Conservation (phyloP, 92 coral and sea anemone species). For the Porites evermanni region DNA sequence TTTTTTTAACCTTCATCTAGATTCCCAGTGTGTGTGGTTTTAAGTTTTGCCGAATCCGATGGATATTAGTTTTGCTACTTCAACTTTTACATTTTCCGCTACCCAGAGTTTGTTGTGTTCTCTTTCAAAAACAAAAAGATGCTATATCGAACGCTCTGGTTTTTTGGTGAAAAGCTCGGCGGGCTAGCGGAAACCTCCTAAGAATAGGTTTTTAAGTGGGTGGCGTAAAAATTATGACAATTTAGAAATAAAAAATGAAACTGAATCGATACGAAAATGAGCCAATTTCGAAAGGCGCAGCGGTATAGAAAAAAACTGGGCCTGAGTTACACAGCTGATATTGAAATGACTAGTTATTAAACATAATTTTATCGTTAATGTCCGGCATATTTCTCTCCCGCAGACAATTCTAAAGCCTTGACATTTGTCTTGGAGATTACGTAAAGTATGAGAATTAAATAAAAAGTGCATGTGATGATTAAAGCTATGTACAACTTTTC, state of each 20-base stretch:
- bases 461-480: too few relatives aligned
- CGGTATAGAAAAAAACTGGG: too few relatives aligned
- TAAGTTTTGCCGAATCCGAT: constrained; percentile 1
- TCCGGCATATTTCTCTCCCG: too few relatives aligned
- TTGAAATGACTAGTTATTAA: neutral
- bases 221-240: neutral
- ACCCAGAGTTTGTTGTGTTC: neutral
- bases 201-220: neutral
- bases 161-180: neutral
- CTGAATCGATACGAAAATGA: too few relatives aligned
- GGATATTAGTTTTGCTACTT: neutral
- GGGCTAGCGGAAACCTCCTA: neutral
- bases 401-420: too few relatives aligned
- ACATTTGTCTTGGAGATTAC: too few relatives aligned
- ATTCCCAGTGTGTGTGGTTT: neutral
- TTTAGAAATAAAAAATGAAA: too few relatives aligned
- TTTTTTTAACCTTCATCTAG: neutral
- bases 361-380: neutral
- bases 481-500: too few relatives aligned
- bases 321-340: too few relatives aligned
- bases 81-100: constrained; percentile 1
- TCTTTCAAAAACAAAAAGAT: neutral
- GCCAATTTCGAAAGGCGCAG: too few relatives aligned
- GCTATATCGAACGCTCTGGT: neutral
- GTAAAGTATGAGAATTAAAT: too few relatives aligned